These are phyloP conservation scores for Hippopotamus amphibius DNA, from an alignment of 2,113 vertebrate species.

Conservation along the genomic window DNA sequence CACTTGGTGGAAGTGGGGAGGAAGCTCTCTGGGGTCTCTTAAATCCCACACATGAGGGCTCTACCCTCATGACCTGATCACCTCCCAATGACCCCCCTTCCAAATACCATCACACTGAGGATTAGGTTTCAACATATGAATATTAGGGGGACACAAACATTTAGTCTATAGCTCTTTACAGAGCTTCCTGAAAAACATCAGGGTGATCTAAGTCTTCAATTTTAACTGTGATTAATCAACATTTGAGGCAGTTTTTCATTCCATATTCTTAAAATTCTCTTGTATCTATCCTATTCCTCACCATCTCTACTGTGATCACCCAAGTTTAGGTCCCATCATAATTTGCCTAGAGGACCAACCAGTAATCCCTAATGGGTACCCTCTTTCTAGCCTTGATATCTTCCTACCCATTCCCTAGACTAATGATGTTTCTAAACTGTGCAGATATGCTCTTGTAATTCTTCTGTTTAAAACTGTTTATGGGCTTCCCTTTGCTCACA, in stretches of 20 bases:
- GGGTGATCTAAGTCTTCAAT: not conserved
- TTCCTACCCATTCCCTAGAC: not conserved
- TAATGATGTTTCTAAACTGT: not conserved
- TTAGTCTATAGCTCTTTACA: not conserved
- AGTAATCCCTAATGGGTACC: not conserved
- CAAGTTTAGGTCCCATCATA: not conserved
- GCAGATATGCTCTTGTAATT: not conserved
- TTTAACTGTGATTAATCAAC: conserved; percentile 22
- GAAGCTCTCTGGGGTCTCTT: not conserved
- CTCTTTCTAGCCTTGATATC: not conserved
- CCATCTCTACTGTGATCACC: not conserved
- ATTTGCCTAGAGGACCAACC: not conserved
- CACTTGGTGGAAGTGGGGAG: not conserved
- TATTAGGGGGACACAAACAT: not conserved
- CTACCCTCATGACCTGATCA: not conserved
- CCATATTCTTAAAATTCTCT: not conserved
- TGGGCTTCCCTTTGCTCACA: not conserved
- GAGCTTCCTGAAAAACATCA: conserved; percentile 10
- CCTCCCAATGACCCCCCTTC: not conserved
- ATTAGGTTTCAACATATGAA: not conserved
- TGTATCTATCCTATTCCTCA: not conserved
- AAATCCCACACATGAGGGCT: not conserved
- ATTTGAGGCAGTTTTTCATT: not conserved
- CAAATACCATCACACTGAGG: not conserved
- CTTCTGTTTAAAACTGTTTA: not conserved